Evolutionary conservation across 2,888 invertebrate genomes (phyloP), one percentile per base, ranked within the genome.

Genomic region (Amiota mariae): DNA sequence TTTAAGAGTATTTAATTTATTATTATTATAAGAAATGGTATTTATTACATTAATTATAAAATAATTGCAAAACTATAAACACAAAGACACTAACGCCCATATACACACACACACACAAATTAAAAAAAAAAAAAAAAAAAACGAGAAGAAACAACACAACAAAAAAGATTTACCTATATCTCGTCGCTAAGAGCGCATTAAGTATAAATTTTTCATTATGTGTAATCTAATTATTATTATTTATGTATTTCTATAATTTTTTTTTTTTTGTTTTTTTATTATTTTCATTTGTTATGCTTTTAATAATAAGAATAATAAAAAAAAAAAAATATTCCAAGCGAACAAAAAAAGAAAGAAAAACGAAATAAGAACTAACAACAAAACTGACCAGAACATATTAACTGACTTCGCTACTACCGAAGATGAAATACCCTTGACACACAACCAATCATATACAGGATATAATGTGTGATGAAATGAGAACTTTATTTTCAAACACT

Each of bases 171-270:
- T 74, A 77, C 61, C 70, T 73, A 78, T 84, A 84, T 84, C 76
- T 84, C 78, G 75, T 81, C 83, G 83, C 83, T 75, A 80, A 85
- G 36, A 36, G 83, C 83, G 83, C 86, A 84, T 49, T 71, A 51
- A 71, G 47, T 36, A 48, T 15, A 49, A 36, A 36, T 36, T 36
- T 36, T 36, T 68, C 24, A 20, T 68, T 68, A 36, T 68, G 54
- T 51, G 54, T 51, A 71, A 10, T 11, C 49, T 61, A 67, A 49
- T n/a, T 67, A 11, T 20, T 61, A 36, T n/a, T 64, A 20, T 68
- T 68, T 68, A 20, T 68, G 54, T 68, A 54, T 24, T 24, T 68
- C n/a, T 24, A 20, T 49, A 24, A 18, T 15, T 68, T 66, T 49
- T 18, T 66, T 1, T 66, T 10, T 66, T 15, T 15, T 15, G n/a